These are phyloP conservation scores for Torymus auratus DNA, from an alignment of 2,888 invertebrate genomes.

Conservation along the genomic window DNA sequence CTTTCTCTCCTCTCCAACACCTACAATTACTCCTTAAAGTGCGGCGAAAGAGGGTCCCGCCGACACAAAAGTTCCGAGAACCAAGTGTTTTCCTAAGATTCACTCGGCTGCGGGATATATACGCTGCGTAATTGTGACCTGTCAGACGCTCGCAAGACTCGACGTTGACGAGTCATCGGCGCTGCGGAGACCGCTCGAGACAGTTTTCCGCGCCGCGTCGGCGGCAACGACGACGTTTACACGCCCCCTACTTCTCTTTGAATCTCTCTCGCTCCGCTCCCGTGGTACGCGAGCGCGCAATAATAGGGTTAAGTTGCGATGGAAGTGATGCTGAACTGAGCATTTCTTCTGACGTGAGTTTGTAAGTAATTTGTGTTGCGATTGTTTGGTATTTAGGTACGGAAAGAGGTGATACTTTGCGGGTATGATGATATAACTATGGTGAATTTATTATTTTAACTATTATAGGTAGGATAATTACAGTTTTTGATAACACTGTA, in stretches of 20 bases:
- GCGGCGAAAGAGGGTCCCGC: not conserved
- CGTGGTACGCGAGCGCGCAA: too few species aligned
- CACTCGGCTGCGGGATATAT: not conserved
- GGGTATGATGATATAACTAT: too few species aligned
- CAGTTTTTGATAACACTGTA: too few species aligned
- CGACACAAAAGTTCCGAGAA: conserved; percentile 17
- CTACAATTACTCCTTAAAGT: conserved; percentile 3
- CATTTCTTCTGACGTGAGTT: too few species aligned
- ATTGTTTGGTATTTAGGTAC: too few species aligned
- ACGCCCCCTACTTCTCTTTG: not conserved
- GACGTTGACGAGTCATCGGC: conserved; percentile 33
- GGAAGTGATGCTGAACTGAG: too few species aligned
- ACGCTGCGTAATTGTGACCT: conserved; percentile 23
- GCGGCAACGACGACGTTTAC: not conserved
- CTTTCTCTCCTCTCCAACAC: not conserved
- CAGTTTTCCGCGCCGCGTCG: not conserved
- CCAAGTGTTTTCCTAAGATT: conserved; percentile 18
- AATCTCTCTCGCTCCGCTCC: too few species aligned
- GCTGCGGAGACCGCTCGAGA: not conserved
- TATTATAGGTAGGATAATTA: too few species aligned
- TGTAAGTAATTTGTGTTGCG: too few species aligned
- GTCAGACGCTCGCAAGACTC: not conserved
- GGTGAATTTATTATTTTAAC: too few species aligned
- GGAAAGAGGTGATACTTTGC: too few species aligned
- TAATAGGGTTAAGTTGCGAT: too few species aligned